phyloP scores from a whole-genome alignment of 2,113 vertebrate species.

The Oreochromis spilurus region DNA sequence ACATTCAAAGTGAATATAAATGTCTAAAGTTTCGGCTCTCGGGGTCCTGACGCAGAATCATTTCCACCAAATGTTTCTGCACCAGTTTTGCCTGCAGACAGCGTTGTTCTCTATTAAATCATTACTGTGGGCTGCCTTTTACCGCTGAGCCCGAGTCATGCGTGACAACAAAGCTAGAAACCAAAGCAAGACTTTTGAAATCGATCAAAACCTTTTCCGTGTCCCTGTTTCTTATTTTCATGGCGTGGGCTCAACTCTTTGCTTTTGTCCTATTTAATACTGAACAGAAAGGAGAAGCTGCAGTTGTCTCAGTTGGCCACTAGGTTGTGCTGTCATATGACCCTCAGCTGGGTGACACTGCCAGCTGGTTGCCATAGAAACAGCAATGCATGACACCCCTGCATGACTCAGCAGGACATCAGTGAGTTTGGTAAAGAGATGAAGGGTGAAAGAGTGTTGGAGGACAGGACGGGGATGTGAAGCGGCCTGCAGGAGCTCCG shows the following conservation, averaged over 20 bases:
- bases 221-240: neutral
- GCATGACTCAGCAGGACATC: constrained; percentile 68
- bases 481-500: fast-evolving
- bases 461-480: neutral
- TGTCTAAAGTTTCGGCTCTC: neutral
- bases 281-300: fast-evolving
- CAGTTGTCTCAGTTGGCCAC: neutral
- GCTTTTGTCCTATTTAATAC: neutral
- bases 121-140: neutral
- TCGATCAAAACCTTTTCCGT: fast-evolving
- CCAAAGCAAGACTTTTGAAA: neutral
- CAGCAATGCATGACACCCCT: constrained; percentile 2
- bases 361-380: constrained; percentile 66
- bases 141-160: neutral
- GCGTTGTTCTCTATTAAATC: fast-evolving
- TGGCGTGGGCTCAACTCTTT: neutral
- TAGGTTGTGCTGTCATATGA: constrained; percentile 17
- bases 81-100: neutral
- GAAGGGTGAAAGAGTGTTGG: neutral
- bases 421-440: neutral
- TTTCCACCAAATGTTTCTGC: neutral
- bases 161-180: neutral
- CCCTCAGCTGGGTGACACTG: constrained; percentile 42
- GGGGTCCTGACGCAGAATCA: neutral
- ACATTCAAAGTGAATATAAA: neutral